These are phyloP conservation scores for Nysson spinosus DNA, from an alignment of 2,888 invertebrate species.

Conservation along the genomic window DNA sequence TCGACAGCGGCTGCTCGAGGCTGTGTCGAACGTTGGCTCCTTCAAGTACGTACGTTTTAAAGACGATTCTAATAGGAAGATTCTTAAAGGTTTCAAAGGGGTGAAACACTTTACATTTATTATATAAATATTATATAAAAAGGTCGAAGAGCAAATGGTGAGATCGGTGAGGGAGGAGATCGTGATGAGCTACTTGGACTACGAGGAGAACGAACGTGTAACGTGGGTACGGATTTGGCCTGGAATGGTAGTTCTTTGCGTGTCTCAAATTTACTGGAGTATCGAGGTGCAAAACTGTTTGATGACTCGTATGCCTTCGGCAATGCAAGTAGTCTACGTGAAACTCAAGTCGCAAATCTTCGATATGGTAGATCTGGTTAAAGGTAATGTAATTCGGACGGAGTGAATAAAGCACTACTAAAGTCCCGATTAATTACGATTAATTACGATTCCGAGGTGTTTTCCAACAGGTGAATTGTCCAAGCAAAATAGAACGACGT, in stretches of 20 bases:
- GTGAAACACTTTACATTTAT: too few species aligned
- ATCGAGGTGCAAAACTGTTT: slow-evolving; percentile 86
- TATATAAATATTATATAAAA: too few species aligned
- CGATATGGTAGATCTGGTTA: slow-evolving; percentile 86
- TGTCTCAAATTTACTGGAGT: slow-evolving; percentile 91
- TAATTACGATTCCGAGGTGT: too few species aligned
- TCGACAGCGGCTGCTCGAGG: slow-evolving; percentile 87
- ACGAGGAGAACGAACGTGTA: slow-evolving; percentile 80
- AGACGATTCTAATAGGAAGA: too few species aligned
- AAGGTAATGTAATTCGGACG: slow-evolving; percentile 67
- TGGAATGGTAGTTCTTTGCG: slow-evolving; percentile 89
- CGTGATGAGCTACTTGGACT: slow-evolving; percentile 83
- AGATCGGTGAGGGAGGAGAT: slow-evolving; percentile 85
- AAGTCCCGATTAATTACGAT: too few species aligned
- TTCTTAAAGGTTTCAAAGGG: too few species aligned
- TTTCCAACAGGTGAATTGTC: slow-evolving; percentile 83
- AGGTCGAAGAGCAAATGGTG: slow-evolving; percentile 91
- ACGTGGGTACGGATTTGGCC: slow-evolving; percentile 89
- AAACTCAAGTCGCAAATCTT: slow-evolving; percentile 82
- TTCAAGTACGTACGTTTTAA: slow-evolving; percentile 80
- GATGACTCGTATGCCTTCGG: slow-evolving; percentile 79
- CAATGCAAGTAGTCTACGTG: slow-evolving; percentile 80
- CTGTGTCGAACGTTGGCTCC: slow-evolving; percentile 92
- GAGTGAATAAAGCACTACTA: neutral
- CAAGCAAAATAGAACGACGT: slow-evolving; percentile 85